Evolutionary conservation across 2,888 invertebrate genomes (phyloP), one percentile per base, ranked within the genome.

Genomic region (Nematopogon swammerdamellus): DNA sequence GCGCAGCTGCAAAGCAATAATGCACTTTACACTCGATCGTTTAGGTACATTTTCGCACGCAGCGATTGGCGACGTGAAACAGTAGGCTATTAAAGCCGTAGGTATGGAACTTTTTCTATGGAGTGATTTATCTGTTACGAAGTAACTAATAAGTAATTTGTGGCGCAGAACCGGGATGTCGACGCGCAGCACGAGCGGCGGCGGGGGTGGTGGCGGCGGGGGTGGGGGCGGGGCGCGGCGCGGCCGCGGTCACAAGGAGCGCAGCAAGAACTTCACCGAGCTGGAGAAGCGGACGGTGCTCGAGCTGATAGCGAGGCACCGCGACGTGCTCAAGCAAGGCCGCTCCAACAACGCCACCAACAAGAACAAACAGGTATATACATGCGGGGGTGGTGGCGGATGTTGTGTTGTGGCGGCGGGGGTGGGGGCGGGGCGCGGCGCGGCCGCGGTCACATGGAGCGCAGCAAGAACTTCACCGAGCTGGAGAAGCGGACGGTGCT

Each of bases 321-420:
- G 79, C 29, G 80, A 80, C 69, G 80, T 80, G 61, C 64, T 80
- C 59, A 67, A 76, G n/a, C 80, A 80, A 67, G 80, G 80, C 17
- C 72, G 80, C 58, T 76, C 77, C 62, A 80, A 80, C 64, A 80
- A 77, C 71, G 80, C 80, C 50, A 80, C 80, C 55, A 80, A 80
- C 60, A 65, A 79, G 55, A 76, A 75, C 63, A 80, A 80, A 58
- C 79, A 80, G 76, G 79, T 79, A 51, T 18, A 36, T 45, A 10
- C 19, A 10, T 25, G 70, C 56, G 65, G 67, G 54, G 63, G 65
- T 52, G 36, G 63, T 63, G 58, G 63, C 68, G 53, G n/a, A 10
- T 25, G 25, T 25, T 10, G 18, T 4, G n/a, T 20, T 20, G 16
- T 17, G 19, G 29, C 30, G n/a, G n/a, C n/a, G n/a, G n/a, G n/a